These are phyloP conservation scores for Pithys albifrons DNA, from an alignment of 2,113 vertebrate genomes.

Conservation along the genomic window DNA sequence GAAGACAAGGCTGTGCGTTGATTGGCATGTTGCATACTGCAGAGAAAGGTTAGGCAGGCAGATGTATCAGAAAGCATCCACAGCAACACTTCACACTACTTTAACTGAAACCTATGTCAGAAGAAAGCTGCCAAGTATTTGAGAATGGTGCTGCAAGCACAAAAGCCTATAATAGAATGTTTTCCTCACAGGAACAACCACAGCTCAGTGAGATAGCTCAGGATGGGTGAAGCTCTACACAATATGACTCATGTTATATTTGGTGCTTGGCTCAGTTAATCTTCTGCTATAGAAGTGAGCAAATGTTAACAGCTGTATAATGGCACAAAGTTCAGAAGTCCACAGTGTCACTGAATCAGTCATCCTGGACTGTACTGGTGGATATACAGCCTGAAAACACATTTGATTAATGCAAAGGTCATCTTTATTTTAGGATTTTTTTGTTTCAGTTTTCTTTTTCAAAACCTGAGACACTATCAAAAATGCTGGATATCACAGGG, in stretches of 20 bases:
- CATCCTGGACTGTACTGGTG: not conserved
- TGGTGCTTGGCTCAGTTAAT: not conserved
- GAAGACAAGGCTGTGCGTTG: not conserved
- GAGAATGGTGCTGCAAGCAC: not conserved
- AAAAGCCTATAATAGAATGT: not conserved
- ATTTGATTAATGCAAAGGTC: not conserved
- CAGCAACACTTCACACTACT: not conserved
- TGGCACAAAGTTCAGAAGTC: not conserved
- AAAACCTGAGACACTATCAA: not conserved
- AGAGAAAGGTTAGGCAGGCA: not conserved
- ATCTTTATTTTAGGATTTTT: not conserved
- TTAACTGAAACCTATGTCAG: not conserved
- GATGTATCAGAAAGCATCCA: not conserved
- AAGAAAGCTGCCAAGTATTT: not conserved
- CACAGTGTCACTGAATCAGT: not conserved
- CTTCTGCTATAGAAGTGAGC: not conserved
- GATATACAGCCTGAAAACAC: not conserved
- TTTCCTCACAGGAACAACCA: fast-evolving
- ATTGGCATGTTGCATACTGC: not conserved
- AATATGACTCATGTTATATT: not conserved
- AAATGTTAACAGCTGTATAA: not conserved
- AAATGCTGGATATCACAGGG: not conserved
- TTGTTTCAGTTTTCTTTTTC: not conserved
- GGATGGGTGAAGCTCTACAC: not conserved
- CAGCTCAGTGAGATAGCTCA: not conserved